phyloP scores from a whole-genome alignment of 2,888 invertebrate species.

The Ceramica pisi region DNA sequence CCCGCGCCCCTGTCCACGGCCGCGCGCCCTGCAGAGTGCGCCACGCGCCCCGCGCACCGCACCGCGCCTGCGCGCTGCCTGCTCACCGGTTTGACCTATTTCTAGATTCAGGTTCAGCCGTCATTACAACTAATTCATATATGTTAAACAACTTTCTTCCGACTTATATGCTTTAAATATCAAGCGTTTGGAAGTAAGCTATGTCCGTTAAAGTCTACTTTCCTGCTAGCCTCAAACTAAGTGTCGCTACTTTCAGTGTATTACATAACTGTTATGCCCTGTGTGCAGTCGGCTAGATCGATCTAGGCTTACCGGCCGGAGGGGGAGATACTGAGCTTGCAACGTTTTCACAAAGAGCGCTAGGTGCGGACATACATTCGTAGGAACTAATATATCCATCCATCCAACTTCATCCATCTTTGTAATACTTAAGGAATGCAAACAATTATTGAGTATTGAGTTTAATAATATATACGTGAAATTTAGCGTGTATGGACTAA shows the following conservation, averaged over 20 bases:
- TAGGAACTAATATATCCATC: neutral
- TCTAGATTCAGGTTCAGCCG: conserved; percentile 69
- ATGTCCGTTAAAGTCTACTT: neutral
- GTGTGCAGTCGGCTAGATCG: conserved; percentile 51
- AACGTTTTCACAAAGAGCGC: conserved; percentile 28
- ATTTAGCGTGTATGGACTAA: neutral
- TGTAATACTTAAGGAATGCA: no score
- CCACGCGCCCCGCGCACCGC: conserved; percentile 12
- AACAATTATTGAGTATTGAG: no score
- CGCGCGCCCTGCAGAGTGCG: conserved; percentile 31
- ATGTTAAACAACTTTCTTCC: neutral
- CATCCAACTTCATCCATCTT: no score
- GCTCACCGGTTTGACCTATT: conserved; percentile 75
- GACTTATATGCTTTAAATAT: neutral
- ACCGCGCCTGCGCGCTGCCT: conserved; percentile 73
- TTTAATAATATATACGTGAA: neutral
- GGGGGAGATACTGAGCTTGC: conserved; percentile 18
- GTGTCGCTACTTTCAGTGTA: conserved; percentile 11
- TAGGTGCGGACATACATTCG: conserved; percentile 18
- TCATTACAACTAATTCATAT: conserved; percentile 42
- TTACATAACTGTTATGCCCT: conserved; percentile 34
- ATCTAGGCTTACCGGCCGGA: conserved; percentile 39
- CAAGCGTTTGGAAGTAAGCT: neutral
- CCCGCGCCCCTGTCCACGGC: conserved; percentile 66
- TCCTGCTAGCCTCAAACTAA: neutral